Evolutionary conservation across 2,888 invertebrate species (phyloP).

Genomic region (Lacanobia wlatinum): DNA sequence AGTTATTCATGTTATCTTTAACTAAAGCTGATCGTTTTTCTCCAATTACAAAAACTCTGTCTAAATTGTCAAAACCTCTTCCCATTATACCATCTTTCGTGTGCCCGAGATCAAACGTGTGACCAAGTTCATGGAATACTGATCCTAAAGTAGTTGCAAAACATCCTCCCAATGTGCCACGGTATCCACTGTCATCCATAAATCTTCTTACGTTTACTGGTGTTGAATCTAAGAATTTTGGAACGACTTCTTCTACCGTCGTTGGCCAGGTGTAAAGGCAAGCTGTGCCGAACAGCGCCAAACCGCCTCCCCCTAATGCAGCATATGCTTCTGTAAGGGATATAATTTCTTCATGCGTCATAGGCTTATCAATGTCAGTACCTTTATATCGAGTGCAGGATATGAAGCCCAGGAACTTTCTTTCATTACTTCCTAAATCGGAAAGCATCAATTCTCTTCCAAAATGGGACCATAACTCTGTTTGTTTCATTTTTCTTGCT

Average conservation of each 20-base stretch:
- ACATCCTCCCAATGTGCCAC: constrained; percentile 96
- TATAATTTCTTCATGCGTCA: constrained; percentile 93
- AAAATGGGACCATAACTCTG: constrained; percentile 96
- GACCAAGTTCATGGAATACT: constrained; percentile 97
- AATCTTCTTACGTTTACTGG: constrained; percentile 93
- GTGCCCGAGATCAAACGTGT: constrained; percentile 98
- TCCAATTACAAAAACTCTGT: constrained; percentile 93
- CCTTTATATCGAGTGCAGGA: constrained; percentile 96
- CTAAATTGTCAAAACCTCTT: constrained; percentile 96
- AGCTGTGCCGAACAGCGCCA: constrained; percentile 97
- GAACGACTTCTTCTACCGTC: constrained; percentile 92
- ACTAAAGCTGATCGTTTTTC: constrained; percentile 85
- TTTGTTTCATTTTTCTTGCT: constrained; percentile 93
- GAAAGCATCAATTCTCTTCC: constrained; percentile 96
- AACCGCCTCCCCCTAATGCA: constrained; percentile 97
- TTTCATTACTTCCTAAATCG: constrained; percentile 91
- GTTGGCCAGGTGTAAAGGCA: constrained; percentile 98
- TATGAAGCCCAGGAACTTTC: constrained; percentile 97
- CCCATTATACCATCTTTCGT: constrained; percentile 98
- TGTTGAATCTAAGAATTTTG: constrained; percentile 87
- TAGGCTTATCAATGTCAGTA: constrained; percentile 90
- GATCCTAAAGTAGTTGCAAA: constrained; percentile 97
- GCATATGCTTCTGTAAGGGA: constrained; percentile 94
- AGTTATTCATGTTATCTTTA: constrained; percentile 91
- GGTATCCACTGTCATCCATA: constrained; percentile 98